phyloP scores from a whole-genome alignment of 2,113 vertebrate genomes.

The Alethe castanea region DNA sequence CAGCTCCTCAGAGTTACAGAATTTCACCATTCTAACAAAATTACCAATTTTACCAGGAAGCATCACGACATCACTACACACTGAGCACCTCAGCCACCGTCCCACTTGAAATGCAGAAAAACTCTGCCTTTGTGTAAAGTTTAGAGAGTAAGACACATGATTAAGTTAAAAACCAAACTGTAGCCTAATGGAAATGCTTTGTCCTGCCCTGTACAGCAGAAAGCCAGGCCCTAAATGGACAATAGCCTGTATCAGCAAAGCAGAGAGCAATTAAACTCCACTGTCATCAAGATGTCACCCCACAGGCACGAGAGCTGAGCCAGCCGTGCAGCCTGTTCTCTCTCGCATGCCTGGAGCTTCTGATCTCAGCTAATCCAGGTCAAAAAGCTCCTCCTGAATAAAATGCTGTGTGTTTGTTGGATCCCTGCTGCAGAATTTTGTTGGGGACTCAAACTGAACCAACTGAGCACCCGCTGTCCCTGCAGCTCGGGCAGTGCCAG shows the following conservation, averaged over 20 bases:
- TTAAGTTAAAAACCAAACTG: background rate
- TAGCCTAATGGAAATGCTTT: background rate
- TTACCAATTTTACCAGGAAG: background rate
- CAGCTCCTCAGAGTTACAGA: background rate
- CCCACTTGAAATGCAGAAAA: background rate
- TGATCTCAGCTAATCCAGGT: background rate
- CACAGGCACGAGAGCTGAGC: constrained; percentile 40
- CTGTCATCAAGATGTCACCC: constrained; percentile 48
- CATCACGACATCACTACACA: rapidly evolving
- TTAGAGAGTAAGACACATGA: background rate
- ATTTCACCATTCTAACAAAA: background rate
- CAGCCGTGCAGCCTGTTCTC: background rate
- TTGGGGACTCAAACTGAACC: rapidly evolving
- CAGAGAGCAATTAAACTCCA: constrained; percentile 26
- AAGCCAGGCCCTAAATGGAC: background rate
- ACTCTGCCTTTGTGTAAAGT: rapidly evolving
- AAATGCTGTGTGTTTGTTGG: rapidly evolving
- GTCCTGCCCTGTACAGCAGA: background rate
- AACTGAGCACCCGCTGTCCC: rapidly evolving
- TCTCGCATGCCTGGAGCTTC: constrained; percentile 9
- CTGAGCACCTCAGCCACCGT: rapidly evolving
- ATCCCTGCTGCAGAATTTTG: background rate
- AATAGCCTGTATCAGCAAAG: constrained; percentile 29
- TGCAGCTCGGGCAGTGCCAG: background rate
- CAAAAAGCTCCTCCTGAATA: background rate